A percentile compares a stretch with the other conserved stretches of the same genome.
phyloP scores from a whole-genome alignment of 2,797 vertebrate genomes.

The Bradypodion pumilum region DNA sequence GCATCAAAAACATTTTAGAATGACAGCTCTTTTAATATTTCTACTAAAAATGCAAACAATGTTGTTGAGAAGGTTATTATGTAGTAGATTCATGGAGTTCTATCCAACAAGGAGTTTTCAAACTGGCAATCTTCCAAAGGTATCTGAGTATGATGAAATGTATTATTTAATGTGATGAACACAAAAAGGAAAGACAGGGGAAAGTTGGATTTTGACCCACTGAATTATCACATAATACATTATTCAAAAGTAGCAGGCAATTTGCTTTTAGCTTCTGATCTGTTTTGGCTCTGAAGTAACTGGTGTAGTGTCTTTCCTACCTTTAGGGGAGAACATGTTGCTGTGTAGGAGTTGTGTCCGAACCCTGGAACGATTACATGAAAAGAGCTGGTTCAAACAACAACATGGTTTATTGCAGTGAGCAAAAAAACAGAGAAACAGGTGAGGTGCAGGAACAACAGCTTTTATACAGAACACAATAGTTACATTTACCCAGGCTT shows the following conservation, averaged over 20 bases:
- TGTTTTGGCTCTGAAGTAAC: neutral
- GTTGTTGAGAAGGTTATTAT: slow-evolving; percentile 21
- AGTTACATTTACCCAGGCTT: too few relatives aligned
- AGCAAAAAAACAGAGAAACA: too few relatives aligned
- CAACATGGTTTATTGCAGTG: too few relatives aligned
- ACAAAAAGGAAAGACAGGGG: slow-evolving; percentile 14
- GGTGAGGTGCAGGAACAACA: too few relatives aligned
- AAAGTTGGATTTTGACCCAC: slow-evolving; percentile 9
- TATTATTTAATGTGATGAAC: slow-evolving; percentile 19
- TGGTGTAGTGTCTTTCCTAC: neutral
- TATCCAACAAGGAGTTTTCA: slow-evolving; percentile 22
- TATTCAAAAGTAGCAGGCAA: neutral
- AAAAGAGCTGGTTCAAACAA: too few relatives aligned
- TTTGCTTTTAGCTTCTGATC: slow-evolving; percentile 22
- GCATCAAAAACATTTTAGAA: slow-evolving; percentile 25
- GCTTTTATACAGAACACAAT: too few relatives aligned
- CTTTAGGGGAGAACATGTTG: neutral
- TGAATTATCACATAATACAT: slow-evolving; percentile 23
- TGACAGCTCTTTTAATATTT: slow-evolving; percentile 33
- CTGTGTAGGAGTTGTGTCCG: too few relatives aligned
- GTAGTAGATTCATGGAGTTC: slow-evolving; percentile 28
- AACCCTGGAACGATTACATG: too few relatives aligned
- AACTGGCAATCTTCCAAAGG: slow-evolving; percentile 33
- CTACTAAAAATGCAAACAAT: slow-evolving; percentile 36
- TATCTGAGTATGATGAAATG: slow-evolving; percentile 41